Percentiles rank a stretch among this genome's conserved stretches.
Evolutionary conservation across 2,797 vertebrate genomes (phyloP).

Genomic region (Cephalopachus bancanus): DNA sequence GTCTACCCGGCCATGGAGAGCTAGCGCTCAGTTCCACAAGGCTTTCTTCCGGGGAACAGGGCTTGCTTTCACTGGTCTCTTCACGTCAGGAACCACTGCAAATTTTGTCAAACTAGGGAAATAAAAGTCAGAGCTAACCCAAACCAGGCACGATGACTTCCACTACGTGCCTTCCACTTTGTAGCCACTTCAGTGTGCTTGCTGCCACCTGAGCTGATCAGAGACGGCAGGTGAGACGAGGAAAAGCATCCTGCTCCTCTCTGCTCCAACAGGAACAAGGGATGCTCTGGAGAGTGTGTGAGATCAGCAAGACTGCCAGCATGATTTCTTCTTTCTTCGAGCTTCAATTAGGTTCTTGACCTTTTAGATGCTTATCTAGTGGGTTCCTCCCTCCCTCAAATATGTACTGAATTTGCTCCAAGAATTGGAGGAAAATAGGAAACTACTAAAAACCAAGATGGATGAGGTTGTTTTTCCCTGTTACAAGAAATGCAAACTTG

Average conservation of each 20-base stretch:
- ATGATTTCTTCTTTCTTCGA: background rate
- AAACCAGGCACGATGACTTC: background rate
- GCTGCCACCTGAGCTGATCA: background rate
- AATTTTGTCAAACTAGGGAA: background rate
- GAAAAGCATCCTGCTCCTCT: accelerated
- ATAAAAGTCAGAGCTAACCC: background rate
- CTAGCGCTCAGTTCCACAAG: accelerated
- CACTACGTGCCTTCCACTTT: background rate
- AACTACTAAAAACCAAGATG: background rate
- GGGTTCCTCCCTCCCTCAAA: background rate
- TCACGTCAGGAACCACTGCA: background rate
- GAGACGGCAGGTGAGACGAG: background rate
- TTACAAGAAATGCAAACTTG: background rate
- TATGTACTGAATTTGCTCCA: background rate
- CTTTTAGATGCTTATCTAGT: background rate
- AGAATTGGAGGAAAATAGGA: background rate
- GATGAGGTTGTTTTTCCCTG: background rate
- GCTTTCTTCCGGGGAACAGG: background rate
- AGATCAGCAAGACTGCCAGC: background rate
- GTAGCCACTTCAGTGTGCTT: background rate
- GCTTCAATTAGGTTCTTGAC: background rate
- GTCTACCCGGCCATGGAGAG: accelerated
- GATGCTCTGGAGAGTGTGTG: background rate
- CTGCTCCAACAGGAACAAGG: accelerated
- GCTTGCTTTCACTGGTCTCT: background rate